Evolutionary conservation across 2,113 vertebrate species (phyloP), one percentile per base, ranked within the genome.

Genomic region (Sinosuthora webbiana): DNA sequence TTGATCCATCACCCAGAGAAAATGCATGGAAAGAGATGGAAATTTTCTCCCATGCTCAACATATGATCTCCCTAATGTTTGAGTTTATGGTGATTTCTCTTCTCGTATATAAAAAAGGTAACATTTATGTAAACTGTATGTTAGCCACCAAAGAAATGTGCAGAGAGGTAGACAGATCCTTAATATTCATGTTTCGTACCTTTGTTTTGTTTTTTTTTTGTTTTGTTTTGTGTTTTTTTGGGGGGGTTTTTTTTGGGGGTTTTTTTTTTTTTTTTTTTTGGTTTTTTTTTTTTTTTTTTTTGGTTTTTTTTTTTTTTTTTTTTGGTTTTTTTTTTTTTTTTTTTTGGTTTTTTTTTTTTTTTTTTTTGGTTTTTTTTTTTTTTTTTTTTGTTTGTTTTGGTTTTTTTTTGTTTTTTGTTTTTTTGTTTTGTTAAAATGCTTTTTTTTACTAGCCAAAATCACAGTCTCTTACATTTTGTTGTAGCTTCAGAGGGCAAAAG

Each of bases 1-100:
- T 96, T 94, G 95, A 94, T 96, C 77, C 78, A 86, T 86, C 93
- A 95, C n/a, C 24, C 64, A 76, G 83, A 90, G 37, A 96, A 96
- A 86, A 96, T 4, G 45, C 44, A 37, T 56, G 18, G 90, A 60
- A 92, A 86, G 77, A 94, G 69, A 77, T 11, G 83, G 88, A 86
- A 30, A 71, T 91, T 79, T 93, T 82, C 76, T 95, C 37, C 39
- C 42, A 62, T 83, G 45, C 77, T 95, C 79, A 83, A 68, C 60
- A 4, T 92, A 57, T 6, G 31, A 67, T 70, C 33, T 93, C 37
- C 23, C 60, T 68, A 49, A 50, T 65, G 14, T 63, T 83, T 89
- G 68, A 85, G 47, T 77, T 78, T 78, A 41, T 45, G 24, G 37
- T 76, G 60, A 86, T 93, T 75, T 90, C 45, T 59, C 8, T 67